These are phyloP conservation scores for Actinostola sp. DNA, from an alignment of 92 coral and sea anemone species.

Conservation along the genomic window DNA sequence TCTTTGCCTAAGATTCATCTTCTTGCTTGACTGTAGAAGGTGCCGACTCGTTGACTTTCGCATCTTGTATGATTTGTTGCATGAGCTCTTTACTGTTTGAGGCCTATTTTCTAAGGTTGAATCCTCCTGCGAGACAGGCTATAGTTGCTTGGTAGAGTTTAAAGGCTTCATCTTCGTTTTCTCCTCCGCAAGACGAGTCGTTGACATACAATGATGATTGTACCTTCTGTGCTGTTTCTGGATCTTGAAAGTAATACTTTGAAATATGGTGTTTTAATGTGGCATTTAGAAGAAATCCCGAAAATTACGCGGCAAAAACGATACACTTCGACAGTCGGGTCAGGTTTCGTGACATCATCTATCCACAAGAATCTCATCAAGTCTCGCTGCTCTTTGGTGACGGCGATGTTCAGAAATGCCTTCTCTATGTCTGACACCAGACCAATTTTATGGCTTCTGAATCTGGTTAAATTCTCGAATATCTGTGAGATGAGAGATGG, in stretches of 20 bases:
- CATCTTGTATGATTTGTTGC: constrained; percentile 16
- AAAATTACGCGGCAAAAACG: constrained; percentile 48
- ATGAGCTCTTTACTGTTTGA: constrained; percentile 40
- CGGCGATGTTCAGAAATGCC: constrained; percentile 52
- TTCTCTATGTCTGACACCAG: constrained; percentile 49
- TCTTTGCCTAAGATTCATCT: constrained; percentile 54
- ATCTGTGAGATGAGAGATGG: constrained; percentile 41
- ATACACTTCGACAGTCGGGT: constrained; percentile 32
- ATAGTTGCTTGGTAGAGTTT: constrained; percentile 15
- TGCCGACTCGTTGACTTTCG: background rate
- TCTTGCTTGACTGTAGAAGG: constrained; percentile 8
- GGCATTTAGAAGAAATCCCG: constrained; percentile 62
- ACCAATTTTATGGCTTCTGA: constrained; percentile 49
- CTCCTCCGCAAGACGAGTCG: constrained; percentile 54
- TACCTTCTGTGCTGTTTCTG: constrained; percentile 18
- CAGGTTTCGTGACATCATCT: constrained; percentile 35
- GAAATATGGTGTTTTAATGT: constrained; percentile 55
- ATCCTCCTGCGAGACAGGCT: constrained; percentile 60
- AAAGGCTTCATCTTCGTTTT: constrained; percentile 35
- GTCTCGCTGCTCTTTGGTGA: constrained; percentile 49
- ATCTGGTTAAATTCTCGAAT: constrained; percentile 44
- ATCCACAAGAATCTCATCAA: constrained; percentile 54
- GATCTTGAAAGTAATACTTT: constrained; percentile 28
- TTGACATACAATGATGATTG: constrained; percentile 54
- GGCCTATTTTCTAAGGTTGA: constrained; percentile 62